Base-by-base conservation (phyloP, 2,797 vertebrate genomes). In the Betta splendens region DNA sequence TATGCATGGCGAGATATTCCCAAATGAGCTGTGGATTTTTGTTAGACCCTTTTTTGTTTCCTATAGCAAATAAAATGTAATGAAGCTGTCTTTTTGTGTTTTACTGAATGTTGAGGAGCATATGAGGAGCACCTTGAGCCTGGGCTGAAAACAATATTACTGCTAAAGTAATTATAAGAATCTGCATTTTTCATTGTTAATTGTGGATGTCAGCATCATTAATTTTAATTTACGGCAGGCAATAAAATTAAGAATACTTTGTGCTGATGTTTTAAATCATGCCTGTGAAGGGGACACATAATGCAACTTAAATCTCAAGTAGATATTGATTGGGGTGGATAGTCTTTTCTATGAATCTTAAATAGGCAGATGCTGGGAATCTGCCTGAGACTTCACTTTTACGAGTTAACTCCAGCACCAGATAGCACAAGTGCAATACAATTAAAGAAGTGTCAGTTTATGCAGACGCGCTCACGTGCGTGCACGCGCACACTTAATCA, bases 151-250 rank as follows among this genome's bases (percentile, higher is more conserved):
- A 96, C 94, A 97, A 97, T 95, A 94, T 98, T 96, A 96, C 95
- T 93, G 95, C 95, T 97, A 95, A 98, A 97, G 95, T 96, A 95
- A 98, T 99, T 99, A 98, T 94, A 95, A 93, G 94, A 97, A 98
- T 98, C 96, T 98, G 95, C 97, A 99, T 99, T 99, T 99, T 98
- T 99, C 97, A 99, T 98, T 99, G 96, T 99, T 99, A 99, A 99
- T 99, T 98, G 96, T 96, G 92, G 94, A 93, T 99, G 97, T 98
- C 98, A 97, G 96, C 93, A 85, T 98, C 95, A 98, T 99, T 99
- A 98, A 98, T 99, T 98, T 98, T 98, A 94, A 99, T 99, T 98
- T 98, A 97, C 94, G 93, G 93, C 93, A 89, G 92, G 95, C 97
- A 97, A 98, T 99, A 96, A 97, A 99, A 98, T 99, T 98, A 98